Conservation (phyloP, 53 echinoderm and acorn worm species). For the Echinometra lucunter region DNA sequence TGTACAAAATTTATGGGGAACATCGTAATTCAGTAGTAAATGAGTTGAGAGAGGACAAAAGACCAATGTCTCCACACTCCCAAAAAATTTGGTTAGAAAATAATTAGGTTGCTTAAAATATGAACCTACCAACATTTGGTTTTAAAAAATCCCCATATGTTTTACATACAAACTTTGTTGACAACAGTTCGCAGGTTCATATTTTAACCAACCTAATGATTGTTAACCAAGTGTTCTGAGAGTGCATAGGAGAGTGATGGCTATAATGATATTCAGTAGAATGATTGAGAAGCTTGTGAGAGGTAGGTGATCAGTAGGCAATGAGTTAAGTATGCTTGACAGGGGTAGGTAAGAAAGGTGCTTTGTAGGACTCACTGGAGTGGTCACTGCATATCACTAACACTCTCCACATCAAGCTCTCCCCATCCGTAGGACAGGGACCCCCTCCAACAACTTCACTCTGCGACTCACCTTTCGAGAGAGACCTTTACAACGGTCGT, state of each 20-base stretch:
- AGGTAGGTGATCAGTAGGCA: neutral
- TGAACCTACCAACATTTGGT: too few relatives aligned
- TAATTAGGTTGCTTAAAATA: too few relatives aligned
- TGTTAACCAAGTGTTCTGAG: too few relatives aligned
- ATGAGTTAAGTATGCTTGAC: neutral
- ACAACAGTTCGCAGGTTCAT: too few relatives aligned
- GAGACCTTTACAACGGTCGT: conserved; percentile 59
- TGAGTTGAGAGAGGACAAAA: too few relatives aligned
- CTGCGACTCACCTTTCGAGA: conserved; percentile 46
- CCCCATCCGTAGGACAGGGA: neutral
- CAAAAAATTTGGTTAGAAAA: too few relatives aligned
- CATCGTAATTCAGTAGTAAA: too few relatives aligned
- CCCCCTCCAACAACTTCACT: conserved; percentile 59
- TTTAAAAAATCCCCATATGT: too few relatives aligned
- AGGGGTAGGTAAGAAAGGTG: conserved; percentile 5
- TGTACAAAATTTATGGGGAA: too few relatives aligned
- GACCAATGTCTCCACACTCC: too few relatives aligned
- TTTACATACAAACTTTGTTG: too few relatives aligned
- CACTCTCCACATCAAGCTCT: conserved; percentile 54
- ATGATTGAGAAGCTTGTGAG: neutral
- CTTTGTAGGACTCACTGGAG: conserved; percentile 55
- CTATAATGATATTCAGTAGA: neutral
- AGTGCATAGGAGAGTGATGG: neutral
- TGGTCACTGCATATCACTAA: conserved; percentile 45
- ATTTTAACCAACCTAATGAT: too few relatives aligned